Evolutionary conservation across 2,797 vertebrate species (phyloP).

Genomic region (Threskiornis aethiopicus): DNA sequence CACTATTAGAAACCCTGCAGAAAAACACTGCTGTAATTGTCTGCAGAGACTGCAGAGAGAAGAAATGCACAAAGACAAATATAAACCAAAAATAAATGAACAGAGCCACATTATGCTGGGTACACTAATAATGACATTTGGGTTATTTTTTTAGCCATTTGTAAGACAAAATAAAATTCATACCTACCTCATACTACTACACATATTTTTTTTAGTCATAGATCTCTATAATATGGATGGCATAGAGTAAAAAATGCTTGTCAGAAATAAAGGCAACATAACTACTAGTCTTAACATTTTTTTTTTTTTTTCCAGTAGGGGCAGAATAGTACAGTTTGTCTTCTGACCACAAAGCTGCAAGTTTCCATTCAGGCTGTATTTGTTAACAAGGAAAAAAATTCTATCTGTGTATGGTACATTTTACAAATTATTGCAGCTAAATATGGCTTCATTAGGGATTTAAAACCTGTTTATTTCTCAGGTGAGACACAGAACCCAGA

Average conservation of each 20-base stretch:
- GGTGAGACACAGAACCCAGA: background rate
- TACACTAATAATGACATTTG: background rate
- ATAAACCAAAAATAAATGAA: background rate
- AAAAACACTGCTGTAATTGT: background rate
- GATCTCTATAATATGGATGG: background rate
- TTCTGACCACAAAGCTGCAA: background rate
- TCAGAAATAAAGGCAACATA: background rate
- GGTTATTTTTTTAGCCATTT: background rate
- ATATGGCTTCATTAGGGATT: background rate
- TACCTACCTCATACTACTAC: background rate
- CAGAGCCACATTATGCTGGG: rapidly evolving
- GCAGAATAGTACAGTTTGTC: background rate
- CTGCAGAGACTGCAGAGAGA: background rate
- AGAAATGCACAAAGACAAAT: slow-evolving; percentile 5
- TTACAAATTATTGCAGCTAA: background rate
- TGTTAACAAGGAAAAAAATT: background rate
- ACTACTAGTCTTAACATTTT: background rate
- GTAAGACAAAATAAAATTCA: background rate
- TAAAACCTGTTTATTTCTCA: background rate
- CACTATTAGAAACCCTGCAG: background rate
- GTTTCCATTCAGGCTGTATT: background rate
- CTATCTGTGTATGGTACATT: background rate
- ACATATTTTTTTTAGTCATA: background rate
- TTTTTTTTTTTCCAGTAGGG: background rate
- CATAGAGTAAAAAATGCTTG: background rate